These are phyloP conservation scores for Aethes cnicana DNA, from an alignment of 2,888 invertebrate genomes.

Conservation along the genomic window DNA sequence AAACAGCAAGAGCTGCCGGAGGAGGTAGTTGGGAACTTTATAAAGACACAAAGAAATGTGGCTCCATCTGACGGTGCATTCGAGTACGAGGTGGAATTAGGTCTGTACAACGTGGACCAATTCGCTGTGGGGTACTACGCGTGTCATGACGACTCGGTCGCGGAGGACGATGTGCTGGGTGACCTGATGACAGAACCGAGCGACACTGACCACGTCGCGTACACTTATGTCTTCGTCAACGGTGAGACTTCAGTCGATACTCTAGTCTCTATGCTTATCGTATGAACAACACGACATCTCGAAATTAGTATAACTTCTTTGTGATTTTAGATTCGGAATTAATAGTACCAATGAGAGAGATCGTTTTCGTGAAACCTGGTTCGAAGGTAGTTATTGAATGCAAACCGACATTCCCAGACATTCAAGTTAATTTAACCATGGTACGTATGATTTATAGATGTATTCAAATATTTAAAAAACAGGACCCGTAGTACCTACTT, in stretches of 20 bases:
- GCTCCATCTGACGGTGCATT: slow-evolving; percentile 45
- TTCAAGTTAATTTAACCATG: slow-evolving; percentile 58
- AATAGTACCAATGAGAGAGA: slow-evolving; percentile 68
- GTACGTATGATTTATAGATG: slow-evolving; percentile 59
- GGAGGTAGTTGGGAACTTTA: slow-evolving; percentile 51
- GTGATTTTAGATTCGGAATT: slow-evolving; percentile 67
- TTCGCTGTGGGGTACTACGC: slow-evolving; percentile 81
- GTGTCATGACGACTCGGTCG: slow-evolving; percentile 71
- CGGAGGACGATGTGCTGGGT: slow-evolving; percentile 51
- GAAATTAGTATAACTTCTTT: slow-evolving; percentile 30
- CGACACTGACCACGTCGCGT: slow-evolving; percentile 61
- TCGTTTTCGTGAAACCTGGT: slow-evolving; percentile 53
- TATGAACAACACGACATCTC: slow-evolving; percentile 13
- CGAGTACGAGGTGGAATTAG: slow-evolving; percentile 69
- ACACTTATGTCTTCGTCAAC: slow-evolving; percentile 70
- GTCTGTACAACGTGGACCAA: slow-evolving; percentile 67
- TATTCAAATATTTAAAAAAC: slow-evolving; percentile 1
- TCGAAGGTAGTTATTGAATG: slow-evolving; percentile 66
- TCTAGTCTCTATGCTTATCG: slow-evolving; percentile 27
- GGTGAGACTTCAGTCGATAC: slow-evolving; percentile 56
- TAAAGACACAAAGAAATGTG: slow-evolving; percentile 38
- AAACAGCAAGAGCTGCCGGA: slow-evolving; percentile 65
- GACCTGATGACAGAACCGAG: slow-evolving; percentile 59
- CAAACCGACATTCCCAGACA: slow-evolving; percentile 74
- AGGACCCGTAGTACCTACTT: neutral